A percentile compares a stretch with the other conserved stretches of the same genome.
These are phyloP conservation scores for Agrochola lota DNA, from an alignment of 2,888 invertebrate species.

Conservation along the genomic window DNA sequence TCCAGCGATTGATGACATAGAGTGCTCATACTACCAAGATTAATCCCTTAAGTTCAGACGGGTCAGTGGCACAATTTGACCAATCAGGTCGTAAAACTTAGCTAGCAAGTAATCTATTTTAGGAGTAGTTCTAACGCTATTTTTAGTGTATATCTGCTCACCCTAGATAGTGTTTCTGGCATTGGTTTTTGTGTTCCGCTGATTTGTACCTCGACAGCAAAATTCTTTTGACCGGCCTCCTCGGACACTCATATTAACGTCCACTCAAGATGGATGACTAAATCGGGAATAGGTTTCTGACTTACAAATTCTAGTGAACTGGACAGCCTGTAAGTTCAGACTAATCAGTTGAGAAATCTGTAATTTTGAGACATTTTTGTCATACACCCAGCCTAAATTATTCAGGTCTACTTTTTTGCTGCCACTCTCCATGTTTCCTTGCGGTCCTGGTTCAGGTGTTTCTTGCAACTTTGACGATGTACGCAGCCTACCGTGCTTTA, in stretches of 20 bases:
- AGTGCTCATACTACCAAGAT: constrained; percentile 5
- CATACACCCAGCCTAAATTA: no score
- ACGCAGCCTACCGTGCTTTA: not conserved
- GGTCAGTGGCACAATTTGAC: constrained; percentile 37
- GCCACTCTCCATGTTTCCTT: not conserved
- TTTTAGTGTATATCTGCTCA: constrained; percentile 19
- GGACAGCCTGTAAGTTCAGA: not conserved
- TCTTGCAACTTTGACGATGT: not conserved
- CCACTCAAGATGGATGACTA: not conserved
- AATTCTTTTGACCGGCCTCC: not conserved
- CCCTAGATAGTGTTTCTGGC: not conserved
- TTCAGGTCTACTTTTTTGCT: not conserved
- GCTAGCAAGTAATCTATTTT: constrained; percentile 26
- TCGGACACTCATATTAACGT: not conserved
- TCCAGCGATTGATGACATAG: constrained; percentile 5
- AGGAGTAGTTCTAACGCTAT: constrained; percentile 2
- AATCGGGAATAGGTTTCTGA: not conserved
- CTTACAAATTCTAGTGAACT: no score
- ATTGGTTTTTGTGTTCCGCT: not conserved
- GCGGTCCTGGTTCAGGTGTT: not conserved
- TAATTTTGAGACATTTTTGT: not conserved
- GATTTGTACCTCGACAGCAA: not conserved
- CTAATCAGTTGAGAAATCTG: not conserved
- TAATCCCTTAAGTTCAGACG: constrained; percentile 21
- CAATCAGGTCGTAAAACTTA: constrained; percentile 33